Conservation (phyloP, 2,888 invertebrate genomes). For the Volucella inanis region DNA sequence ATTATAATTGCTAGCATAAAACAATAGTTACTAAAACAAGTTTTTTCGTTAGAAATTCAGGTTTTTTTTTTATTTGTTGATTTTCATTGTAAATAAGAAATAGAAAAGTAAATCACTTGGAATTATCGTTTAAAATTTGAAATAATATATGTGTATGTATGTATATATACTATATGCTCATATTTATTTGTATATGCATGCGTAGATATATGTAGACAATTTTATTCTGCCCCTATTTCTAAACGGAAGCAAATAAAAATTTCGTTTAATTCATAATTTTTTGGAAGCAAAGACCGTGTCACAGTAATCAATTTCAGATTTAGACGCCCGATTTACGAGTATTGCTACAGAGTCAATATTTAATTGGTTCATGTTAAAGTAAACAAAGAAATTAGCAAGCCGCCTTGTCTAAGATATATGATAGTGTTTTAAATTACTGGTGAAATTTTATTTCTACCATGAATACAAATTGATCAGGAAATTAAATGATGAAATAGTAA, state of each 20-base stretch:
- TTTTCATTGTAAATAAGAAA: too few species aligned
- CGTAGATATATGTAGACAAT: too few species aligned
- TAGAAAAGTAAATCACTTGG: too few species aligned
- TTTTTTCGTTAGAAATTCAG: too few species aligned
- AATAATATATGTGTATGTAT: too few species aligned
- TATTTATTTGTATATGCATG: too few species aligned
- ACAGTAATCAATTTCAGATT: background rate
- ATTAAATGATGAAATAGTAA: constrained; percentile 25
- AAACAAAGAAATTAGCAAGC: constrained; percentile 32
- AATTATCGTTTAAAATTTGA: too few species aligned
- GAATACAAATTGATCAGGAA: constrained; percentile 56
- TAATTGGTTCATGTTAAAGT: constrained; percentile 12
- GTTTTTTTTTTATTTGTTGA: too few species aligned
- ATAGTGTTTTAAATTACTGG: constrained; percentile 1
- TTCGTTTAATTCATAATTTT: background rate
- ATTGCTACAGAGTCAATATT: constrained; percentile 15
- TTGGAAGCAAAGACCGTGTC: constrained; percentile 6
- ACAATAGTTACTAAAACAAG: too few species aligned
- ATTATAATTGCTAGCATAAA: too few species aligned
- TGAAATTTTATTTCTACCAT: constrained; percentile 34
- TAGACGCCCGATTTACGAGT: background rate
- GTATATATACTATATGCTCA: too few species aligned
- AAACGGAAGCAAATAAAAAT: background rate
- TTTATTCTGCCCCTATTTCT: background rate
- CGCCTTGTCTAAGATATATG: background rate